phyloP scores from a whole-genome alignment of 2,113 vertebrate genomes.

The Anseranas semipalmata region DNA sequence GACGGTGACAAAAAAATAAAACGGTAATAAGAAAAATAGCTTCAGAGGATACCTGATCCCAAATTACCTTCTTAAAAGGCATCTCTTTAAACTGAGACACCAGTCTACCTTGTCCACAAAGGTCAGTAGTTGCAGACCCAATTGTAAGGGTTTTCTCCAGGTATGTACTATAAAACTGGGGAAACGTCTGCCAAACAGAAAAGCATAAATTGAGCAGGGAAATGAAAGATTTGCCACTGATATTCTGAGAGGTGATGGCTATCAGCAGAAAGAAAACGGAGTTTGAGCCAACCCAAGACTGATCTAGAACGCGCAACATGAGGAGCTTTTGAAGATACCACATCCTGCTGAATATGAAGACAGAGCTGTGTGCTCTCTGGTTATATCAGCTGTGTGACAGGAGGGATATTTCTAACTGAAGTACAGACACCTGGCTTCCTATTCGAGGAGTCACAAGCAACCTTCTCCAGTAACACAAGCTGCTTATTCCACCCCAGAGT shows the following conservation, averaged over 20 bases:
- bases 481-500: slow-evolving; percentile 4
- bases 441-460: slow-evolving; percentile 14
- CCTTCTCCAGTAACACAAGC: slow-evolving; percentile 9
- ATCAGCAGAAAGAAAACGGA: neutral
- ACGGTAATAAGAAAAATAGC: neutral
- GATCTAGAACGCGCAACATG: neutral
- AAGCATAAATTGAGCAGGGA: neutral
- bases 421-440: slow-evolving; percentile 24
- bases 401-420: neutral
- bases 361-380: neutral
- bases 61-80: neutral
- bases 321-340: neutral
- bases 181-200: neutral
- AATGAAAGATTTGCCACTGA: neutral
- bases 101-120: neutral
- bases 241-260: neutral
- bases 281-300: neutral
- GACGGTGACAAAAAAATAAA: neutral
- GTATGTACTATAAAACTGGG: neutral
- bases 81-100: neutral
- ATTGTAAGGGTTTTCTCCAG: neutral
- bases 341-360: neutral
- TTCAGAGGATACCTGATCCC: neutral
- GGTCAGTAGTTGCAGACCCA: neutral
- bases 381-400: neutral